Evolutionary conservation across 2,888 invertebrate genomes (phyloP).

Genomic region (Protodeltote pygarga): DNA sequence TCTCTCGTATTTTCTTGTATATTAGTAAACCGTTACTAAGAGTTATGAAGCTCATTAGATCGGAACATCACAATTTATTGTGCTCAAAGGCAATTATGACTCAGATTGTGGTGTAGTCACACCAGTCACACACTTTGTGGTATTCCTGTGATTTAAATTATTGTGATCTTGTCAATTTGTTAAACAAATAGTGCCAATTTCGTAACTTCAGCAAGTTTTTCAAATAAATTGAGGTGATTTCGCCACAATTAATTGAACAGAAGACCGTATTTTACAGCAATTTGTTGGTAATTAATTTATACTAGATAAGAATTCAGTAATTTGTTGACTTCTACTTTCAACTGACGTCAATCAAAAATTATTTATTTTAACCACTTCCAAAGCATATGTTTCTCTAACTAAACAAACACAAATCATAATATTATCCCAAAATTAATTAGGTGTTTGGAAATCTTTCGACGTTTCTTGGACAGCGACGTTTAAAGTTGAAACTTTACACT

Average conservation of each 20-base stretch:
- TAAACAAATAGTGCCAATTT: slow-evolving; percentile 14
- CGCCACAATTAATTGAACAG: not conserved
- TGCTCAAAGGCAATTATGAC: slow-evolving; percentile 6
- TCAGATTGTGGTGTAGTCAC: not conserved
- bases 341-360: no score
- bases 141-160: slow-evolving; percentile 1
- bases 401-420: no score
- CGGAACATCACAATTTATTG: slow-evolving; percentile 14
- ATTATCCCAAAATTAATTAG: no score
- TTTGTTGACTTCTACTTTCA: no score
- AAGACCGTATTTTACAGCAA: slow-evolving; percentile 3
- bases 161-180: slow-evolving; percentile 17
- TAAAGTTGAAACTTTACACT: not conserved
- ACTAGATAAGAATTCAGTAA: no score
- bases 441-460: not conserved
- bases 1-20: slow-evolving; percentile 10
- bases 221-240: not conserved
- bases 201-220: not conserved
- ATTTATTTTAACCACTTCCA: no score
- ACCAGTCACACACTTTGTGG: slow-evolving; percentile 3
- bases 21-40: slow-evolving; percentile 9
- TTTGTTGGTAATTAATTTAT: slow-evolving; percentile 6
- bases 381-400: no score
- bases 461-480: not conserved
- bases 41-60: slow-evolving; percentile 13